A percentile compares a stretch with the other conserved stretches of the same genome.
These are phyloP conservation scores for Calliopum simillimum DNA, from an alignment of 2,888 invertebrate genomes.

Conservation along the genomic window DNA sequence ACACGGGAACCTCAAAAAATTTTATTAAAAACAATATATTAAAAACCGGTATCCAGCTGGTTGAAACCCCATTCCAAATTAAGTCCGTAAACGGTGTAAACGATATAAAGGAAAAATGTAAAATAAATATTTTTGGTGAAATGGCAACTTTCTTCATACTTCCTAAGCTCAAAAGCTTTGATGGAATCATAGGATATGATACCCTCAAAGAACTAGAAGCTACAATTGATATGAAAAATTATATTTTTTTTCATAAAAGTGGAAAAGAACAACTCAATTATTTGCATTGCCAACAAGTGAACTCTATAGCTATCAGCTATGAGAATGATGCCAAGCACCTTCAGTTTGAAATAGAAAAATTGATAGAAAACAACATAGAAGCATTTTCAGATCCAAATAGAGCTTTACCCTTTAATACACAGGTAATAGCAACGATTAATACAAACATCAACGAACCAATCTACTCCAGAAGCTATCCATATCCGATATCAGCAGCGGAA, in stretches of 20 bases:
- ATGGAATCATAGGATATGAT: constrained; percentile 19
- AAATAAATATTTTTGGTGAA: constrained; percentile 30
- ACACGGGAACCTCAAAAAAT: constrained; percentile 24
- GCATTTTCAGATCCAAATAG: constrained; percentile 39
- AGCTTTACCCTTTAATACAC: constrained; percentile 38
- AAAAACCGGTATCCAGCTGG: not conserved
- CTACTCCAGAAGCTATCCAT: constrained; percentile 36
- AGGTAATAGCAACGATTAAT: constrained; percentile 28
- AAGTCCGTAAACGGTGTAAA: constrained; percentile 36
- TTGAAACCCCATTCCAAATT: constrained; percentile 18
- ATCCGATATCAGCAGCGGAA: too few relatives aligned
- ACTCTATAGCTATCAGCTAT: constrained; percentile 16
- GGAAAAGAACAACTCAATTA: constrained; percentile 3
- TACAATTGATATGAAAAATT: constrained; percentile 27
- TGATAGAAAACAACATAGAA: constrained; percentile 31
- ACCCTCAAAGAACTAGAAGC: constrained; percentile 21
- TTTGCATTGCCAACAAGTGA: constrained; percentile 15
- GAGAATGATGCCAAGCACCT: not conserved
- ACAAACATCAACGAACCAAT: constrained; percentile 38
- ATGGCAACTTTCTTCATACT: constrained; percentile 19
- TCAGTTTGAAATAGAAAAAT: not conserved
- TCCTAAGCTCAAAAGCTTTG: constrained; percentile 12
- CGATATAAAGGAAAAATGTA: constrained; percentile 20
- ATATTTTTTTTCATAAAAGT: constrained; percentile 21
- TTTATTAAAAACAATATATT: constrained; percentile 2